A percentile compares a stretch with the other conserved stretches of the same genome.
Conservation (phyloP, 2,888 invertebrate species). For the Oligia fasciuncula region DNA sequence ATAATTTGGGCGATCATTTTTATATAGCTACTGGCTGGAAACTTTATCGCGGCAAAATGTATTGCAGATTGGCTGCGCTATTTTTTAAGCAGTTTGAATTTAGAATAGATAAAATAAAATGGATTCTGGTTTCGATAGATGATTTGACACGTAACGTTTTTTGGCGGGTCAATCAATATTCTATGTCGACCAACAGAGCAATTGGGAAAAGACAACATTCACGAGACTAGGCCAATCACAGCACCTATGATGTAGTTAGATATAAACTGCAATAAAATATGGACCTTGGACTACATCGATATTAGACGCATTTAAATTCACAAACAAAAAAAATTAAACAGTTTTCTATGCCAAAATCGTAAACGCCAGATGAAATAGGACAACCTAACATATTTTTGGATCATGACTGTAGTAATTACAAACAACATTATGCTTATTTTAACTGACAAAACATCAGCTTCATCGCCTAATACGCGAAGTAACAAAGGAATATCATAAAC, state of each 20-base stretch:
- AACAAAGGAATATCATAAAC: background rate
- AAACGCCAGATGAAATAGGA: constrained; percentile 39
- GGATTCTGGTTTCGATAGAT: constrained; percentile 3
- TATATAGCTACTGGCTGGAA: constrained; percentile 40
- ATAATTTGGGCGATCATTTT: constrained; percentile 50
- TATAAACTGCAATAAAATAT: constrained; percentile 17
- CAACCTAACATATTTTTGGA: constrained; percentile 23
- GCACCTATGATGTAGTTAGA: background rate
- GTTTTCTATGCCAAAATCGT: constrained; percentile 39
- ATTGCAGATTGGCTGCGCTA: background rate
- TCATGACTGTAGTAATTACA: constrained; percentile 2
- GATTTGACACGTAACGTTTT: constrained; percentile 16
- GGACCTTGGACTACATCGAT: constrained; percentile 25
- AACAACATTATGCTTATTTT: background rate
- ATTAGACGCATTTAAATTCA: constrained; percentile 22
- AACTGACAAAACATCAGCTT: background rate
- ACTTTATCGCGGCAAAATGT: constrained; percentile 18
- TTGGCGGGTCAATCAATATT: constrained; percentile 14
- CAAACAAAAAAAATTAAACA: constrained; percentile 21
- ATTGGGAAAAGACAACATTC: background rate
- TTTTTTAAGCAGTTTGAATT: constrained; percentile 29
- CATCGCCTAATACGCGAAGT: background rate
- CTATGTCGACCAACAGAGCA: background rate
- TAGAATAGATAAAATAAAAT: constrained; percentile 38
- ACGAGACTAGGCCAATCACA: background rate